Conservation (phyloP, 2,797 vertebrate species). For the Rhinoraja longicauda region DNA sequence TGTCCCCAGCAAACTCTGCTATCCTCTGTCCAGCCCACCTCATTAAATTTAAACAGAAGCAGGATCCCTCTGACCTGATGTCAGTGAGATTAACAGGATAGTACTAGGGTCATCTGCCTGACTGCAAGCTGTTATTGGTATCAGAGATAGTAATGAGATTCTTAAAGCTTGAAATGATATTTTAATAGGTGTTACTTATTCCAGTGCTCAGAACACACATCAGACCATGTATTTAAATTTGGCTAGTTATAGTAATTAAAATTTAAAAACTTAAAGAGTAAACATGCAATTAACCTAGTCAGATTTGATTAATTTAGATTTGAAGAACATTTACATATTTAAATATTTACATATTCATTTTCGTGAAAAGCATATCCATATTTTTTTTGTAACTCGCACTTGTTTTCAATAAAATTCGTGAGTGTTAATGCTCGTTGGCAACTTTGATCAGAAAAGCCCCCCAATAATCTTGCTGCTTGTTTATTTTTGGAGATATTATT, state of each 20-base stretch:
- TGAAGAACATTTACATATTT: slow-evolving; percentile 36
- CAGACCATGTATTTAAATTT: slow-evolving; percentile 43
- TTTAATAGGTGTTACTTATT: slow-evolving; percentile 97
- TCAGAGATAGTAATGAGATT: slow-evolving; percentile 93
- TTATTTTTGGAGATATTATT: too few species aligned
- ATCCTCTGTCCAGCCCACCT: slow-evolving; percentile 35
- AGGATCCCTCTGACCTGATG: slow-evolving; percentile 39
- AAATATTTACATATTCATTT: slow-evolving; percentile 37
- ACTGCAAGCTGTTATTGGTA: slow-evolving; percentile 66
- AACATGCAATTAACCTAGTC: slow-evolving; percentile 39
- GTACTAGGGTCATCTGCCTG: slow-evolving; percentile 68
- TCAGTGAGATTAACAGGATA: slow-evolving; percentile 33
- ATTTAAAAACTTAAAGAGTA: slow-evolving; percentile 42
- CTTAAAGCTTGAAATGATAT: slow-evolving; percentile 94
- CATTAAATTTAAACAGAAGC: slow-evolving; percentile 45
- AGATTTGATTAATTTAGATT: slow-evolving; percentile 39
- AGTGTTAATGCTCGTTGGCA: not conserved
- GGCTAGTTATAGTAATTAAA: slow-evolving; percentile 60
- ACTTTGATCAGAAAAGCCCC: not conserved
- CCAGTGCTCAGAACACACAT: slow-evolving; percentile 61
- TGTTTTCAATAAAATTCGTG: slow-evolving; percentile 25
- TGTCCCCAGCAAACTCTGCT: not conserved
- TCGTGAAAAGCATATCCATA: not conserved
- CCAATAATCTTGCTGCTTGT: not conserved
- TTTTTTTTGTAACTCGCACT: not conserved